Conservation (phyloP, 2,888 invertebrate genomes). For the Meghimatium bilineatum region DNA sequence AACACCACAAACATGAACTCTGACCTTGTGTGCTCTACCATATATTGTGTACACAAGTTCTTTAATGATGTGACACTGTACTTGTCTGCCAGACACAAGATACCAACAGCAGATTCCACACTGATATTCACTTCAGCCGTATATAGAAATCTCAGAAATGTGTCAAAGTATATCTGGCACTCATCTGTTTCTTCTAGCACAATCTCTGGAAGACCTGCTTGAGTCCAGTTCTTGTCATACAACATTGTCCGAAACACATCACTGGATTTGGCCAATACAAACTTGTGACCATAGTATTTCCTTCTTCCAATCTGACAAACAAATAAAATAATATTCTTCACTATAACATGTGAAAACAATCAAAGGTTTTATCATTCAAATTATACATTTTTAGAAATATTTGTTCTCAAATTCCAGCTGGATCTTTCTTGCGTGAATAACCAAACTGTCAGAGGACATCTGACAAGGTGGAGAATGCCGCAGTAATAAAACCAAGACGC, state of each 20-base stretch:
- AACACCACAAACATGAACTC: not conserved
- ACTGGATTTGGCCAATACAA: conserved; percentile 76
- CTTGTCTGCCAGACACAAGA: conserved; percentile 76
- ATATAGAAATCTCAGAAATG: conserved; percentile 76
- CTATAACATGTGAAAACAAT: not conserved
- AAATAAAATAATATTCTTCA: not conserved
- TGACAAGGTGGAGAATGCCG: too few relatives aligned
- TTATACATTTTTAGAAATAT: too few relatives aligned
- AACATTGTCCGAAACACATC: conserved; percentile 77
- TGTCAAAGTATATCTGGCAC: conserved; percentile 73
- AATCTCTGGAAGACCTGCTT: conserved; percentile 65
- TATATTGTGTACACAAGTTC: conserved; percentile 72
- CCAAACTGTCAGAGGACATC: too few relatives aligned
- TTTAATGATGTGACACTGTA: conserved; percentile 76
- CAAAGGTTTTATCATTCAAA: too few relatives aligned
- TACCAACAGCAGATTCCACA: conserved; percentile 72
- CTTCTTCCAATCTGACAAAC: conserved; percentile 61
- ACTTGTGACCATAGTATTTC: conserved; percentile 73
- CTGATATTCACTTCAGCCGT: conserved; percentile 74
- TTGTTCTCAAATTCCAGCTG: too few relatives aligned
- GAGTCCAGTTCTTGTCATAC: conserved; percentile 72
- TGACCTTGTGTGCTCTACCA: conserved; percentile 72
- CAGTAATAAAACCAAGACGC: too few relatives aligned
- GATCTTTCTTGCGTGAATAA: too few relatives aligned
- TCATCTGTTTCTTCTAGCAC: conserved; percentile 73